Base-by-base conservation (phyloP, 2,888 invertebrate species). In the Gnatocerus cornutus region DNA sequence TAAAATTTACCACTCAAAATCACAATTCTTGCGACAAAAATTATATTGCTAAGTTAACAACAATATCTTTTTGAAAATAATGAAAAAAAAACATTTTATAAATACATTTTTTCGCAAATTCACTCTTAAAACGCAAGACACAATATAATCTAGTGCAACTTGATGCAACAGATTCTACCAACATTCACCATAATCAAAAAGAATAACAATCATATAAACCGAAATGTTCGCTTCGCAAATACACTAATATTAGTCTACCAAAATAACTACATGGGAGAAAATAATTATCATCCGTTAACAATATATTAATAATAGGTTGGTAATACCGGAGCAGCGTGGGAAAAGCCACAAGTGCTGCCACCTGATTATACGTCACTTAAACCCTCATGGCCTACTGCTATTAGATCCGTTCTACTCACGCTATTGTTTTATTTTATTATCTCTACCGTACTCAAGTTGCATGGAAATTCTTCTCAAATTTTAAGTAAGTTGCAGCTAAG, bases 351-450 rank as follows among this genome's bases (percentile, higher is more conserved):
- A 84, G 83, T 85, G 84, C 78, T 80, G 77, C 83, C 84, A 84
- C 81, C 84, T 85, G 85, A 85, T 84, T 85, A 85, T 84, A 84
- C 83, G 83, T 84, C 85, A 80, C 80, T 82, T 81, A 81, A 82
- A 82, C 81, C 81, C 80, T 77, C 80, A 75, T 79, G 75, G 78
- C 80, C 79, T 78, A 77, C 80, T 79, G 79, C 78, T 81, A 81
- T 81, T 81, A 81, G 76, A 79, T 68, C 77, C 76, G 73, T 73
- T 79, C 74, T 68, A 71, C 79, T 74, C 79, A 79, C 81, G 79
- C 79, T 78, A 78, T 72, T 72, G 73, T 74, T 76, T 73, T 68
- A 76, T 66, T 69, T 68, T 68, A 68, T 56, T 56, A 58, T 52
- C 46, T 48, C 39, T 46, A 67, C 21, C 33, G 14, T 33, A 30